Conservation (phyloP, 2,888 invertebrate species). For the Formica aserva region DNA sequence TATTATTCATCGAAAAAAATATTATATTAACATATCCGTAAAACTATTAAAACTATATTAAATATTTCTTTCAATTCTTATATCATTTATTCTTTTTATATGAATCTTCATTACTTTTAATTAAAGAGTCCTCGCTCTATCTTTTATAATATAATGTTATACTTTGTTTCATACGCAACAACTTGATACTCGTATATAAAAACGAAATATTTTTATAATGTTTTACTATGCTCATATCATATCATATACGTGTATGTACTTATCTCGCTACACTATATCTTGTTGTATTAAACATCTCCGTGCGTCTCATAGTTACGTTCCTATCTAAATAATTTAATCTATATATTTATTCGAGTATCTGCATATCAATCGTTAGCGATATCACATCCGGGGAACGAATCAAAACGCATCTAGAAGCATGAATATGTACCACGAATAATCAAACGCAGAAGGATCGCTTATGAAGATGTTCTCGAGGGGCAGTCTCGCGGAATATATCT, state of each 20-base stretch:
- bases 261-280: slow-evolving; percentile 9
- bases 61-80: neutral
- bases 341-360: slow-evolving; percentile 23
- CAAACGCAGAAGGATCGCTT: slow-evolving; percentile 54
- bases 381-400: slow-evolving; percentile 10
- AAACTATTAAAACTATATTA: no score
- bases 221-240: neutral
- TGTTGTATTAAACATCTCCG: slow-evolving; percentile 15
- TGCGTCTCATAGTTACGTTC: neutral
- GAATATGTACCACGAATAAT: slow-evolving; percentile 35
- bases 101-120: neutral
- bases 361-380: slow-evolving; percentile 11
- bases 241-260: neutral
- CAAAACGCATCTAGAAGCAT: slow-evolving; percentile 8
- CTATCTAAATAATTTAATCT: slow-evolving; percentile 39
- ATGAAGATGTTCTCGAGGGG: slow-evolving; percentile 64
- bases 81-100: neutral
- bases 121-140: neutral
- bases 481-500: slow-evolving; percentile 67
- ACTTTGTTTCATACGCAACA: no score
- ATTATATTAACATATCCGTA: neutral
- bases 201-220: neutral
- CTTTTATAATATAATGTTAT: neutral
- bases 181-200: slow-evolving; percentile 3
- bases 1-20: no score